Evolutionary conservation across 1,140 invertebrate species (phyloP).

Genomic region (Coptotermes formosanus): DNA sequence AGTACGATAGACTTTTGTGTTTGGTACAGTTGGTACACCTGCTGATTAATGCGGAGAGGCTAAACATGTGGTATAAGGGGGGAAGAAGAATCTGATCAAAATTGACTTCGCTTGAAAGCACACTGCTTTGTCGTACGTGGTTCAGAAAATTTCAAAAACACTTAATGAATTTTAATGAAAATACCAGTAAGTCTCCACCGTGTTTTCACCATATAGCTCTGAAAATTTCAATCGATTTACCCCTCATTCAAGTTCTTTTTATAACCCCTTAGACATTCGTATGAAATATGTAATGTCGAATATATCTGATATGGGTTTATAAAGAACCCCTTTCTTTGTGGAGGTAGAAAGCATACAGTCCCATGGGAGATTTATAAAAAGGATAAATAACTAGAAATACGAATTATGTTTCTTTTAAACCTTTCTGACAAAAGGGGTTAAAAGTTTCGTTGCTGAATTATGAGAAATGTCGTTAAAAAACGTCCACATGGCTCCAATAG

Average conservation of each 20-base stretch:
- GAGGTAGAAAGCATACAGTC: not conserved
- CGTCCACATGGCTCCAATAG: not conserved
- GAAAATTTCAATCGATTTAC: not conserved
- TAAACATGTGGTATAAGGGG: no score
- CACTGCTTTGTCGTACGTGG: no score
- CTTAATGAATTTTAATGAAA: slow-evolving; percentile 11
- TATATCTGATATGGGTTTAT: not conserved
- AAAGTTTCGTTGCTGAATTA: not conserved
- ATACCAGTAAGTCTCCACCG: not conserved
- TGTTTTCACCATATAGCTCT: not conserved
- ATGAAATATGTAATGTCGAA: not conserved
- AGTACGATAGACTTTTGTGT: no score
- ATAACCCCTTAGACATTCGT: not conserved
- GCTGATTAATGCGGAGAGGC: no score
- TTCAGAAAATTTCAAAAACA: not conserved
- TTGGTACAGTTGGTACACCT: no score
- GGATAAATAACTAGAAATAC: not conserved
- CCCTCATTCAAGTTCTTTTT: not conserved
- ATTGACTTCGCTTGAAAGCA: no score
- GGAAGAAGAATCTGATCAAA: no score
- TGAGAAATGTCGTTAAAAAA: slow-evolving; percentile 17
- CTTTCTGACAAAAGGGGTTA: not conserved
- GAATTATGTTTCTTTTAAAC: slow-evolving; percentile 17
- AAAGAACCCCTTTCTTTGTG: not conserved
- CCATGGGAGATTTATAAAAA: not conserved